Percentiles rank a stretch among this genome's conserved stretches.
These are phyloP conservation scores for Helicoverpa zea DNA, from an alignment of 1,140 invertebrate genomes.

Conservation along the genomic window DNA sequence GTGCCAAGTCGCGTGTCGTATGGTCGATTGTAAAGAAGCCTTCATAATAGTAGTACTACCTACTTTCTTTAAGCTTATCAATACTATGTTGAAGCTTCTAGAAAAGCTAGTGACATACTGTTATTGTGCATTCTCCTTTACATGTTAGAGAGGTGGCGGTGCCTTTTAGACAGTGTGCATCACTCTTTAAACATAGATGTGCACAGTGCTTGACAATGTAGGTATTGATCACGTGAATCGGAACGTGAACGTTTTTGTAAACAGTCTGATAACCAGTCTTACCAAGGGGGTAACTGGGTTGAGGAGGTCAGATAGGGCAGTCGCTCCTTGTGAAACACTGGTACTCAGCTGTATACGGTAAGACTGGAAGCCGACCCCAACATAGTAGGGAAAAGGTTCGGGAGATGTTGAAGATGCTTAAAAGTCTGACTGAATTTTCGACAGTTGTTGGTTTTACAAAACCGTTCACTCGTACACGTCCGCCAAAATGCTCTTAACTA, in stretches of 20 bases:
- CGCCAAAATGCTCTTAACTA: constrained; percentile 3
- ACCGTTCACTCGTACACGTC: background rate
- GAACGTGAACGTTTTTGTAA: background rate
- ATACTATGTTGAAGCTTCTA: background rate
- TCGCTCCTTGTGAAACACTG: no score
- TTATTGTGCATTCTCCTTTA: constrained; percentile 13
- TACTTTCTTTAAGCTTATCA: background rate
- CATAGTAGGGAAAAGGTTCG: no score
- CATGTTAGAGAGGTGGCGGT: constrained; percentile 25
- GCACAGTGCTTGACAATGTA: constrained; percentile 36
- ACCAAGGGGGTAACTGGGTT: no score
- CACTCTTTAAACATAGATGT: constrained; percentile 44
- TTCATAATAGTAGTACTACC: constrained; percentile 8
- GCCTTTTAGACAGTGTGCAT: constrained; percentile 46
- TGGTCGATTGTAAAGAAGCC: constrained; percentile 7
- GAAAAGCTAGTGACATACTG: background rate
- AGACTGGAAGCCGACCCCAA: no score
- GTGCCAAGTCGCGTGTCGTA: background rate
- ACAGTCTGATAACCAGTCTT: no score
- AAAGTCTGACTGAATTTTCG: no score
- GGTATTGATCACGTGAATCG: background rate
- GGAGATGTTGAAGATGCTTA: no score
- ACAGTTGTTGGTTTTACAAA: background rate
- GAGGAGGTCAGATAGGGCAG: no score
- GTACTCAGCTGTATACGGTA: no score